These are phyloP conservation scores for Coccyzus lansbergi DNA, from an alignment of 2,797 vertebrate genomes.

Conservation along the genomic window DNA sequence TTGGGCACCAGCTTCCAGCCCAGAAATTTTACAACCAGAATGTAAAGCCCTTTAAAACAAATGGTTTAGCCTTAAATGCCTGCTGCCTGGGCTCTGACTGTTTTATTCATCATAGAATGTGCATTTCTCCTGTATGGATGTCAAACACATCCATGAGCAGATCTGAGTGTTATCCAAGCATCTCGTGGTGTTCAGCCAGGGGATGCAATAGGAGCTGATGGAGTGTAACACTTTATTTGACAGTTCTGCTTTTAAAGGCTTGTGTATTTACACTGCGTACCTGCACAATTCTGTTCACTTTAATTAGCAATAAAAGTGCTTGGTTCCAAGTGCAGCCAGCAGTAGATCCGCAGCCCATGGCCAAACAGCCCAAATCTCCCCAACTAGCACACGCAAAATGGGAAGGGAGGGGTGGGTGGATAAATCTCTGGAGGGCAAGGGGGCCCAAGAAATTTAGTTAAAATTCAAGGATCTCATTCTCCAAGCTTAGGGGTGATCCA, in stretches of 20 bases:
- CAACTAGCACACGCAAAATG: no score
- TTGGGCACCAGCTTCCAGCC: slow-evolving; percentile 52
- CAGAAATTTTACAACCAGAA: slow-evolving; percentile 58
- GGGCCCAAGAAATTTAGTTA: no score
- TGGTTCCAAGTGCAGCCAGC: no score
- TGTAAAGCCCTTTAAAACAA: slow-evolving; percentile 70
- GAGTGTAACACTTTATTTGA: slow-evolving; percentile 58
- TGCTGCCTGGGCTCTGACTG: not conserved
- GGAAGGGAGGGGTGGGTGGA: no score
- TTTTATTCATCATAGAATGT: not conserved
- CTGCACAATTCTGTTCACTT: slow-evolving; percentile 52
- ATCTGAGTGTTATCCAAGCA: slow-evolving; percentile 19
- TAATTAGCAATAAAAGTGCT: slow-evolving; percentile 50
- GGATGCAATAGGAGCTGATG: slow-evolving; percentile 46
- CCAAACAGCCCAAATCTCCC: no score
- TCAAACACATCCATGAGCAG: slow-evolving; percentile 58
- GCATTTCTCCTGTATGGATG: slow-evolving; percentile 29
- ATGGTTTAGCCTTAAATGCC: slow-evolving; percentile 53
- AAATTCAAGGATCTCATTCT: no score
- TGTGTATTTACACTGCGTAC: slow-evolving; percentile 39
- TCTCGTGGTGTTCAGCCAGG: slow-evolving; percentile 21
- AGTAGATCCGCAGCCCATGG: no score
- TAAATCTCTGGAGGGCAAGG: no score
- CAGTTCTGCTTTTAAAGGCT: slow-evolving; percentile 50
- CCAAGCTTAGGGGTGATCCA: no score